Evolutionary conservation across 2,888 invertebrate species (phyloP), one percentile per base, ranked within the genome.

Genomic region (Lasioglossum calceatum): DNA sequence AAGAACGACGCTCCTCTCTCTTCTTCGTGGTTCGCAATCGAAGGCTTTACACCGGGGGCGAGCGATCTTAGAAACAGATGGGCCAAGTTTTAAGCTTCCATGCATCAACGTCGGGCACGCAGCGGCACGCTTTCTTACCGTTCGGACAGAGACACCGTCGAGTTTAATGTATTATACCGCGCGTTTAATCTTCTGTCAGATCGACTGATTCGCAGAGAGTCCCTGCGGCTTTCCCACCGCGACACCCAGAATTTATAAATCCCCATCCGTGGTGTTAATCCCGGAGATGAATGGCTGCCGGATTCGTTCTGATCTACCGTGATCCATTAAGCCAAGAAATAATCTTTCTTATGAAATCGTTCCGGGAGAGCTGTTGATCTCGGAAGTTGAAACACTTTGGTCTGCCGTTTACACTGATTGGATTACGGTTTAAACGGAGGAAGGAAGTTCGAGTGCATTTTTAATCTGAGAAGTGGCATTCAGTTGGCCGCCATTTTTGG

Each of bases 61-160:
- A 42, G 44, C 54, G 67, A 82, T 73, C 61, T 73, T 61, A 72
- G 4, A 61, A 84, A 73, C 84, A 64, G 77, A 82, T 82, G 77
- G 74, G 39, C 67, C 39, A 82, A 85, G 77, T 82, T 85, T 78
- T 75, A 82, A 85, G 78, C 78, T 32, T 42, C 47, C 78, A 50
- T 85, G 78, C 54, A 72, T 83, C 78, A 85, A 85, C 47, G 78
- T 83, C 83, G 83, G 47, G 32, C 83, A 78, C 72, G 50, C 58
- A 23, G 39, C 75, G 27, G 44, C 23, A 36, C 36, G 47, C 23
- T 84, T 77, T 54, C 54, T 44, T 36, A 23, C 50, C 27, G n/a
- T 16, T 19, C 14, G 47, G 36, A 19, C 50, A 42, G 58, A 32
- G 77, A 64, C 32, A 64, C 50, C 70, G 39, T 54, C 23, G 58